Evolutionary conservation across 2,797 vertebrate species (phyloP).

Genomic region (Arctocebus calabarensis): DNA sequence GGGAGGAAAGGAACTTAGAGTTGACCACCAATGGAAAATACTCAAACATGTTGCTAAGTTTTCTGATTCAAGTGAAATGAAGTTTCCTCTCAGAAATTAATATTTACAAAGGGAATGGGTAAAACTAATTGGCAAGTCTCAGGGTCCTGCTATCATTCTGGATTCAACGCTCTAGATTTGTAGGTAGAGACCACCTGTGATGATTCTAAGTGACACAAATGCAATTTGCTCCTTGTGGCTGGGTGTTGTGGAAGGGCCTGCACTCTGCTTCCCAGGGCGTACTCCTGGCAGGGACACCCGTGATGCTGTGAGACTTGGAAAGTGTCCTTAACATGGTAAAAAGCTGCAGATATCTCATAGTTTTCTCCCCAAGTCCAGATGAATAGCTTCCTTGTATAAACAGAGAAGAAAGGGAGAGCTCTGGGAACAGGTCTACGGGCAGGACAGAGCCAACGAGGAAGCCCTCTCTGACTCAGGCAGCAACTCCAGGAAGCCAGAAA

Average conservation of each 20-base stretch:
- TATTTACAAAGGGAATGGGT: constrained; percentile 13
- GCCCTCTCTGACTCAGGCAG: background rate
- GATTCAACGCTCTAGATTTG: background rate
- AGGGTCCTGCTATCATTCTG: background rate
- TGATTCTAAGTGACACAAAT: background rate
- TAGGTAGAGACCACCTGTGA: background rate
- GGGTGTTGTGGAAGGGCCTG: background rate
- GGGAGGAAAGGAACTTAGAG: background rate
- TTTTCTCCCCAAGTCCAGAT: background rate
- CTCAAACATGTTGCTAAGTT: background rate
- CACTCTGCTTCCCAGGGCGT: background rate
- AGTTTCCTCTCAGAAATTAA: background rate
- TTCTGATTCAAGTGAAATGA: background rate
- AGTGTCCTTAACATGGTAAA: background rate
- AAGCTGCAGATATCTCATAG: background rate
- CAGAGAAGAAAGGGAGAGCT: background rate
- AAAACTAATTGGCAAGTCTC: background rate
- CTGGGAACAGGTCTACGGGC: background rate
- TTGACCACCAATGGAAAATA: background rate
- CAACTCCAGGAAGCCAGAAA: background rate
- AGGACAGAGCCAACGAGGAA: background rate
- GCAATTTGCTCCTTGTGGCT: no score
- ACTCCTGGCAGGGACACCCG: background rate
- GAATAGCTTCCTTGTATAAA: background rate
- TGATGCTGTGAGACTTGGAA: background rate